These are phyloP conservation scores for Rhabdophis nuchalis DNA, from an alignment of 2,797 vertebrate species.

Conservation along the genomic window DNA sequence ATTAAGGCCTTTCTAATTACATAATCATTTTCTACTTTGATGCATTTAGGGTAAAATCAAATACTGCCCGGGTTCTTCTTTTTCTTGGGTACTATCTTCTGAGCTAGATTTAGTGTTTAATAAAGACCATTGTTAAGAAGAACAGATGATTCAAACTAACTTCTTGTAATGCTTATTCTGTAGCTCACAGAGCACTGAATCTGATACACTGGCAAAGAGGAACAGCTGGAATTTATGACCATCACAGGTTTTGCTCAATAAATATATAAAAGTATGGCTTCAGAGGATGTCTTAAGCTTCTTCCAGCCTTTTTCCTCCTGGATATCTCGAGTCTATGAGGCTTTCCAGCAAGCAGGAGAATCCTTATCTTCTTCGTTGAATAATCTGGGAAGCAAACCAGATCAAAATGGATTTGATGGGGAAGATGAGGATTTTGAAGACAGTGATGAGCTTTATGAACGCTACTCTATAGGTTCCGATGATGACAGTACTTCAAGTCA, in stretches of 20 bases:
- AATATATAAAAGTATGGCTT: conserved; percentile 64
- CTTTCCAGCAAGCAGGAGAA: conserved; percentile 72
- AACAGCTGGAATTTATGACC: conserved; percentile 52
- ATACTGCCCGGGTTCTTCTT: not conserved
- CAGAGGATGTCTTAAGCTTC: conserved; percentile 69
- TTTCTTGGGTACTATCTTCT: conserved; percentile 32
- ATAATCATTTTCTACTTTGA: conserved; percentile 39
- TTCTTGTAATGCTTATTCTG: conserved; percentile 69
- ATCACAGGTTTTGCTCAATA: conserved; percentile 51
- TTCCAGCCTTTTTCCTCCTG: conserved; percentile 76
- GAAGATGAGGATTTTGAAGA: conserved; percentile 56
- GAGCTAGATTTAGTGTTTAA: conserved; percentile 49
- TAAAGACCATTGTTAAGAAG: conserved; percentile 57
- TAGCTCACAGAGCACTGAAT: conserved; percentile 64
- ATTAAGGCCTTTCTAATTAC: not conserved
- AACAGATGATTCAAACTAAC: conserved; percentile 65
- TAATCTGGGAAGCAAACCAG: conserved; percentile 59
- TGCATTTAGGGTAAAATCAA: conserved; percentile 34
- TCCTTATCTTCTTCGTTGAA: conserved; percentile 67
- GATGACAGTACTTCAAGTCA: conserved; percentile 53
- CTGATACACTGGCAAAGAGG: conserved; percentile 62
- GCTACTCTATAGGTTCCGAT: conserved; percentile 53
- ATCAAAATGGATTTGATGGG: conserved; percentile 53
- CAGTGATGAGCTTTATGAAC: conserved; percentile 50
- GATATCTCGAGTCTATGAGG: conserved; percentile 76